These are phyloP conservation scores for Ophraella communa DNA, from an alignment of 2,888 invertebrate genomes.

Conservation along the genomic window DNA sequence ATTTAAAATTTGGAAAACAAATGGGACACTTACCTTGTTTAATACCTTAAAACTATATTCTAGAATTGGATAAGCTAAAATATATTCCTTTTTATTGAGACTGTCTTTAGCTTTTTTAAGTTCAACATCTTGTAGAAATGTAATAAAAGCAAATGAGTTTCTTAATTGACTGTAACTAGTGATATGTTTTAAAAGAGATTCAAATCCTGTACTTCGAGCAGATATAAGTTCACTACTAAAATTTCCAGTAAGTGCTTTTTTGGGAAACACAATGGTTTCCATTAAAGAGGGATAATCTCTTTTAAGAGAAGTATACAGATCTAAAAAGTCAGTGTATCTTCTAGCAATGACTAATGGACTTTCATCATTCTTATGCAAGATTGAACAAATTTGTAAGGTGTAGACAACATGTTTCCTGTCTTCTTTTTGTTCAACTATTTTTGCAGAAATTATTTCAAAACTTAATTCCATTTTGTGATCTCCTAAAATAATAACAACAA, in stretches of 20 bases:
- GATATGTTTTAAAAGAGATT: slow-evolving; percentile 66
- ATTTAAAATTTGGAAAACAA: not conserved
- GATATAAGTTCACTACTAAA: slow-evolving; percentile 73
- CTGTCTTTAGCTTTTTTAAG: slow-evolving; percentile 67
- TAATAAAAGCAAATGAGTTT: slow-evolving; percentile 65
- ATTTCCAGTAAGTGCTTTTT: slow-evolving; percentile 64
- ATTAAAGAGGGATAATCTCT: slow-evolving; percentile 66
- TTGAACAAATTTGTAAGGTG: slow-evolving; percentile 69
- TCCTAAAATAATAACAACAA: slow-evolving; percentile 36
- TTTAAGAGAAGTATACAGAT: slow-evolving; percentile 68
- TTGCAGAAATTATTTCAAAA: slow-evolving; percentile 73
- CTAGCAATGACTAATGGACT: slow-evolving; percentile 71
- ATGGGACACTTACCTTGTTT: slow-evolving; percentile 60
- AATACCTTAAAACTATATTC: slow-evolving; percentile 74
- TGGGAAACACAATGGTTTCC: slow-evolving; percentile 67
- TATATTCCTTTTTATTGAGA: slow-evolving; percentile 66
- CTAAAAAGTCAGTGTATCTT: slow-evolving; percentile 75
- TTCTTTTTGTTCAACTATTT: slow-evolving; percentile 66
- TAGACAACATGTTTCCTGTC: slow-evolving; percentile 76
- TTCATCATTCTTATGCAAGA: slow-evolving; percentile 64
- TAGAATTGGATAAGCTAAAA: slow-evolving; percentile 67
- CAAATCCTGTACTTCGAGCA: slow-evolving; percentile 70
- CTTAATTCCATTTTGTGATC: slow-evolving; percentile 58
- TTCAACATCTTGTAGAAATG: slow-evolving; percentile 73
- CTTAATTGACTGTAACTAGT: slow-evolving; percentile 65